phyloP scores from a whole-genome alignment of 2,888 invertebrate genomes.

The Drosophila pegasa region DNA sequence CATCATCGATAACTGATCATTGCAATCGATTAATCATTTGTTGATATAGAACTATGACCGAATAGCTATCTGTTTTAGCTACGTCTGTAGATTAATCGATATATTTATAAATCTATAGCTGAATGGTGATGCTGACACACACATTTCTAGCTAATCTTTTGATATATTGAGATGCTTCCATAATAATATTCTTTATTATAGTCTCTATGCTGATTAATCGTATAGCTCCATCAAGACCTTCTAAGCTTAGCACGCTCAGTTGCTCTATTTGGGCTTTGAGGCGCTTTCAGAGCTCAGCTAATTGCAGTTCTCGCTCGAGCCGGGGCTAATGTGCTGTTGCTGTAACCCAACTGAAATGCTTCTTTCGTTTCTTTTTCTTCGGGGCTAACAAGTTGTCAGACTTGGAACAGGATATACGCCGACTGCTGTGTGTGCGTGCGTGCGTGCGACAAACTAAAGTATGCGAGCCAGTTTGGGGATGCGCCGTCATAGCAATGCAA shows the following conservation, averaged over 20 bases:
- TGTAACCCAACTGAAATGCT: slow-evolving; percentile 13
- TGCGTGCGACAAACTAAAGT: slow-evolving; percentile 9
- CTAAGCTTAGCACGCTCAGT: not conserved
- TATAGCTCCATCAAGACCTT: not conserved
- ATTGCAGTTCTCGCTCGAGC: not conserved
- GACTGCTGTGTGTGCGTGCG: not conserved
- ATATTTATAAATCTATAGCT: not conserved
- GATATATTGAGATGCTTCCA: not conserved
- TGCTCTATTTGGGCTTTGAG: slow-evolving; percentile 7
- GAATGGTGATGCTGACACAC: not conserved
- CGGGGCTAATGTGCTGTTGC: slow-evolving; percentile 6
- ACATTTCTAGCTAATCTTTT: not conserved
- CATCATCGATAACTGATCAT: not conserved
- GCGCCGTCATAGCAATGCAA: not conserved
- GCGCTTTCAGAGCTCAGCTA: slow-evolving; percentile 5
- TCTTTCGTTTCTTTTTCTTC: slow-evolving; percentile 3
- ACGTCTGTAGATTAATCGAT: no score
- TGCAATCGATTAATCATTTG: no score
- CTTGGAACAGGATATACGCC: slow-evolving; percentile 53
- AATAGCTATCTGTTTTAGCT: no score
- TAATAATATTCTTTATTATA: not conserved
- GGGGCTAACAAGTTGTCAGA: slow-evolving; percentile 38
- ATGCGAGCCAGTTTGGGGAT: slow-evolving; percentile 31
- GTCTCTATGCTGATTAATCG: not conserved
- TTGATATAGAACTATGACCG: no score